These are phyloP conservation scores for Drosophila mayaguana DNA, from an alignment of 2,888 invertebrate genomes.

Conservation along the genomic window DNA sequence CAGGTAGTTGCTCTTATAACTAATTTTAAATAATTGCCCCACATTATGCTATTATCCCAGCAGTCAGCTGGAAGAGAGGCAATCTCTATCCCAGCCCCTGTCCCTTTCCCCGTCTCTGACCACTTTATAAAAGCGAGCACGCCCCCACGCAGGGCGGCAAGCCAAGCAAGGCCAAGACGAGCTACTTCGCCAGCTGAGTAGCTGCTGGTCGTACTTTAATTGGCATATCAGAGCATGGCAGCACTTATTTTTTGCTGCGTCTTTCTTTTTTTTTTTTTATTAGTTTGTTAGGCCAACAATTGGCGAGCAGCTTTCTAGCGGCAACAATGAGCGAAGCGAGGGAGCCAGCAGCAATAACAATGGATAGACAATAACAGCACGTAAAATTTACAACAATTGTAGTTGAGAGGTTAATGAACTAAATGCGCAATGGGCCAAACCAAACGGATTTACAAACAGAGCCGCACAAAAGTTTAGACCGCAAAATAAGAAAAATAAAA, in stretches of 20 bases:
- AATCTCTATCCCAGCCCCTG: not conserved
- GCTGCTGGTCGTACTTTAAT: conserved; percentile 74
- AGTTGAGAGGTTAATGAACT: conserved; percentile 79
- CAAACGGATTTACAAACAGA: conserved; percentile 65
- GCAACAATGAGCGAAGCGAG: conserved; percentile 61
- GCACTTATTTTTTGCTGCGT: conserved; percentile 47
- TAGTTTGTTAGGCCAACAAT: conserved; percentile 65
- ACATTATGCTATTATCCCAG: conserved; percentile 61
- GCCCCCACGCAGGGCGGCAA: conserved; percentile 50
- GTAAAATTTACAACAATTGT: conserved; percentile 74
- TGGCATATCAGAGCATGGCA: conserved; percentile 71
- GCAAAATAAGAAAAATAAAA: conserved; percentile 5
- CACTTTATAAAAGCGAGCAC: conserved; percentile 47
- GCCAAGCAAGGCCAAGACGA: not conserved
- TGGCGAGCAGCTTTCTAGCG: conserved; percentile 60
- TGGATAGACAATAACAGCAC: conserved; percentile 32
- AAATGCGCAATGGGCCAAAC: conserved; percentile 81
- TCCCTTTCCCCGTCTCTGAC: not conserved
- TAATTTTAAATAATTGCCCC: conserved; percentile 74
- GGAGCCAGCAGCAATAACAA: conserved; percentile 28
- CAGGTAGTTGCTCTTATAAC: conserved; percentile 48
- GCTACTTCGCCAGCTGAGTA: conserved; percentile 27
- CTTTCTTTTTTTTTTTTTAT: conserved; percentile 56
- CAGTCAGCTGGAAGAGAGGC: conserved; percentile 18
- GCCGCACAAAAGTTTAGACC: conserved; percentile 35